Conservation (phyloP, 2,888 invertebrate genomes). For the Scrobipalpa atriplicella region DNA sequence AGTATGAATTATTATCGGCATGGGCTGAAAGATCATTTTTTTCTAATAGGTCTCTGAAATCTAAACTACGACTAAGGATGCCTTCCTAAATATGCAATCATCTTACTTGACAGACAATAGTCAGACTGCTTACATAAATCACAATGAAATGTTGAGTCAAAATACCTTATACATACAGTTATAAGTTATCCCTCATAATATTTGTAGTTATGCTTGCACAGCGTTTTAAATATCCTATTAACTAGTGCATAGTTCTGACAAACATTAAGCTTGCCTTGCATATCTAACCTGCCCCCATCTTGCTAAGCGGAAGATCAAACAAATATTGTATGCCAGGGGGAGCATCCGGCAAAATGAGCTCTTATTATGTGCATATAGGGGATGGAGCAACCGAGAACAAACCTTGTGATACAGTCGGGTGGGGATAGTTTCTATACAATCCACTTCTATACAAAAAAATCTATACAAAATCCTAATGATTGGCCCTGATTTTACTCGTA, state of each 20-base stretch:
- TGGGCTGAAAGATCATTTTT: too few species aligned
- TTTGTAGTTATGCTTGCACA: background rate
- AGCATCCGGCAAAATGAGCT: slow-evolving; percentile 59
- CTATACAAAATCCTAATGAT: too few species aligned
- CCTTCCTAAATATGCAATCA: too few species aligned
- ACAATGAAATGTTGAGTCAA: too few species aligned
- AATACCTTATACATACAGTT: too few species aligned
- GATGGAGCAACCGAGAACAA: slow-evolving; percentile 55
- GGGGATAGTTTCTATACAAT: background rate
- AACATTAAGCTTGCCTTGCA: slow-evolving; percentile 40
- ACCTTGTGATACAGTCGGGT: slow-evolving; percentile 43
- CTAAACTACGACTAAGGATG: too few species aligned
- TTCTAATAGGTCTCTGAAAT: too few species aligned
- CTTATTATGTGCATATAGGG: slow-evolving; percentile 70
- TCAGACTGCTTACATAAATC: too few species aligned
- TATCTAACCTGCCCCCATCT: slow-evolving; percentile 47
- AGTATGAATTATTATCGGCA: too few species aligned
- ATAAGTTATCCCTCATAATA: background rate
- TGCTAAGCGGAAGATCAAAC: slow-evolving; percentile 73
- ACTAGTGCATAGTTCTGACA: slow-evolving; percentile 11
- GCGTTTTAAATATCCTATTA: slow-evolving; percentile 12
- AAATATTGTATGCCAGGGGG: slow-evolving; percentile 71
- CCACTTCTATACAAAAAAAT: too few species aligned
- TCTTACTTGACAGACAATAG: too few species aligned
- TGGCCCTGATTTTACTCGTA: too few species aligned